phyloP scores from a whole-genome alignment of 1,140 invertebrate species.

The Tetramorium simillimum region DNA sequence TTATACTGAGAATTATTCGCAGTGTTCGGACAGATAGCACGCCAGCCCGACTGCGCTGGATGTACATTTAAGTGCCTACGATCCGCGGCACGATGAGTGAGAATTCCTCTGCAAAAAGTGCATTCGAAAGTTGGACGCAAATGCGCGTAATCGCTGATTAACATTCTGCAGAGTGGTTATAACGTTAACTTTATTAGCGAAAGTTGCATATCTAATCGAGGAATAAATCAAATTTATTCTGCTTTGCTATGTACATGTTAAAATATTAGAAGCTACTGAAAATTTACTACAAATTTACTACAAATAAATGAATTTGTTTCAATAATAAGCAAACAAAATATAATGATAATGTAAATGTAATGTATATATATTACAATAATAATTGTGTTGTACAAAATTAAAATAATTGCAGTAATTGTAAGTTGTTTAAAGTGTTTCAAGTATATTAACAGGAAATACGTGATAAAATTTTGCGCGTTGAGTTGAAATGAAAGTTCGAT shows the following conservation, averaged over 20 bases:
- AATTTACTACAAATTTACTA: constrained; percentile 1
- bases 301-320: neutral
- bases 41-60: neutral
- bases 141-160: constrained; percentile 41
- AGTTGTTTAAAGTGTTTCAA: neutral
- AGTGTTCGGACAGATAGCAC: constrained; percentile 28
- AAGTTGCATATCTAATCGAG: constrained; percentile 24
- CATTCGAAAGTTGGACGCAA: constrained; percentile 1
- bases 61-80: constrained; percentile 47
- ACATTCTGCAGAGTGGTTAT: constrained; percentile 24
- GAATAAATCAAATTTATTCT: neutral
- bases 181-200: neutral
- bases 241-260: neutral
- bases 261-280: neutral
- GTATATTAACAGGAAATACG: neutral
- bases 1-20: constrained; percentile 55
- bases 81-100: constrained; percentile 3
- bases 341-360: neutral
- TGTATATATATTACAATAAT: neutral
- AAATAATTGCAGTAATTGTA: neutral
- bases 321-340: neutral
- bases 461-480: neutral
- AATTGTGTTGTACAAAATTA: neutral
- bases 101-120: constrained; percentile 31
- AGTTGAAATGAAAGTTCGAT: constrained; percentile 11